These are phyloP conservation scores for Chrysotoxum bicinctum DNA, from an alignment of 2,888 invertebrate genomes.

Conservation along the genomic window DNA sequence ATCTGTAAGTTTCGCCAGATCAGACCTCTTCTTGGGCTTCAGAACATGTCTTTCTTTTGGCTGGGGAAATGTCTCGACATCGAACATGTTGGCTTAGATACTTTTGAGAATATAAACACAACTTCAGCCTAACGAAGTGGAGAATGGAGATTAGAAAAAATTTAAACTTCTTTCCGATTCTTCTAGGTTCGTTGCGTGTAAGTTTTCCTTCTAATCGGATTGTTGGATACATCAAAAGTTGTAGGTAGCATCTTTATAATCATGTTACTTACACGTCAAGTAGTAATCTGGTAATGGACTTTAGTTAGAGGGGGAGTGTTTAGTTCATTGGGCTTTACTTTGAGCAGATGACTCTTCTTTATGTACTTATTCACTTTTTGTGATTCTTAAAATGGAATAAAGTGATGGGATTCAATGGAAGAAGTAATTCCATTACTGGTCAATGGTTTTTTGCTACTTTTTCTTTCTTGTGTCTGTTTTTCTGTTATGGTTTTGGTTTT, in stretches of 20 bases:
- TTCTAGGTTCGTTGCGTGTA: neutral
- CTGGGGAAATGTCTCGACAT: constrained; percentile 58
- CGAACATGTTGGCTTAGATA: constrained; percentile 42
- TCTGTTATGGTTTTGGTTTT: neutral
- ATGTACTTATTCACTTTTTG: constrained; percentile 34
- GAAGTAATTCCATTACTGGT: constrained; percentile 37
- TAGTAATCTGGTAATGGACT: constrained; percentile 24
- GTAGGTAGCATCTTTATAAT: constrained; percentile 65
- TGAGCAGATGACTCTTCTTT: neutral
- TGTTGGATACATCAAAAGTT: constrained; percentile 43
- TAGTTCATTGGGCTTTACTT: constrained; percentile 5
- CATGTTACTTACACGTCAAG: constrained; percentile 56
- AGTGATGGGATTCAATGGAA: constrained; percentile 22
- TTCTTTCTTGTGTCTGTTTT: neutral
- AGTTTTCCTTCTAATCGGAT: constrained; percentile 57
- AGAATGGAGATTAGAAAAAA: neutral
- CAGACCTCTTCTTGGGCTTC: constrained; percentile 42
- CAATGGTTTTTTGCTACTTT: constrained; percentile 26
- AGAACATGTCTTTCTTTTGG: constrained; percentile 5
- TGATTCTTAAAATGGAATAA: constrained; percentile 61
- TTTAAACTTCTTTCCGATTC: neutral
- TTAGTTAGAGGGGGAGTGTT: neutral
- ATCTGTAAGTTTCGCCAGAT: constrained; percentile 24
- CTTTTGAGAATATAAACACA: constrained; percentile 55
- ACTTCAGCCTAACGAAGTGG: constrained; percentile 2